A percentile compares a stretch with the other conserved stretches of the same genome.
These are phyloP conservation scores for Cephus cinctus DNA, from an alignment of 1,140 invertebrate genomes.

Conservation along the genomic window DNA sequence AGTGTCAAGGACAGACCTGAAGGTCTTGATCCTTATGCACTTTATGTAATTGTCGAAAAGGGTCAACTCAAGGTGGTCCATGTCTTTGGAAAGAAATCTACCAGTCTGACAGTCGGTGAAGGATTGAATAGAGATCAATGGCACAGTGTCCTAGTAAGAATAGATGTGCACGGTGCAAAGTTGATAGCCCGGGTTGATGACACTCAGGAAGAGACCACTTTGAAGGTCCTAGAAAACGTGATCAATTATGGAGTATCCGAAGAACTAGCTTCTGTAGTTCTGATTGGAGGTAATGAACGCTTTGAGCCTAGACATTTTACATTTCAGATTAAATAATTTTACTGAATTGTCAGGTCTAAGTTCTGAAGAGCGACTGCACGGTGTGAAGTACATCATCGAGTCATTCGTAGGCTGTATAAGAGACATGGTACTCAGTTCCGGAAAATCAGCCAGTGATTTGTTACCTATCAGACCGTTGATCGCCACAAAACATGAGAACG, in stretches of 20 bases:
- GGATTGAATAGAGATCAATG: constrained; percentile 86
- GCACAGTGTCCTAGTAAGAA: constrained; percentile 82
- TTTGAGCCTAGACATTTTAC: no score
- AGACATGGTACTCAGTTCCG: constrained; percentile 79
- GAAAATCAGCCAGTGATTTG: constrained; percentile 78
- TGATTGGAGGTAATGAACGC: constrained; percentile 88
- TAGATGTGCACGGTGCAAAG: constrained; percentile 79
- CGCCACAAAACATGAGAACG: constrained; percentile 82
- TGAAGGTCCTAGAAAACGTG: constrained; percentile 76
- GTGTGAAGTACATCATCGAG: constrained; percentile 87
- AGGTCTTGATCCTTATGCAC: constrained; percentile 75
- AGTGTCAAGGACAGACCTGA: constrained; percentile 80
- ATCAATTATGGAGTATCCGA: constrained; percentile 81
- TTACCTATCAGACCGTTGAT: constrained; percentile 77
- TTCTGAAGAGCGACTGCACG: constrained; percentile 79
- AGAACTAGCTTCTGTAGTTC: constrained; percentile 81
- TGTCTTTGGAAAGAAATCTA: constrained; percentile 82
- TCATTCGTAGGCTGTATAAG: constrained; percentile 90
- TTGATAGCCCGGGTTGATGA: constrained; percentile 83
- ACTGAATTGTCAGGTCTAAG: constrained; percentile 70
- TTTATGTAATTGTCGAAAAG: constrained; percentile 87
- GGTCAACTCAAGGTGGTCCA: constrained; percentile 88
- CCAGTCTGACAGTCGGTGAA: constrained; percentile 81
- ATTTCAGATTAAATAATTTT: constrained; percentile 1
- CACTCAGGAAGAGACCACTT: constrained; percentile 72